Evolutionary conservation across 1,140 invertebrate genomes (phyloP).

Genomic region (Formica selysi): DNA sequence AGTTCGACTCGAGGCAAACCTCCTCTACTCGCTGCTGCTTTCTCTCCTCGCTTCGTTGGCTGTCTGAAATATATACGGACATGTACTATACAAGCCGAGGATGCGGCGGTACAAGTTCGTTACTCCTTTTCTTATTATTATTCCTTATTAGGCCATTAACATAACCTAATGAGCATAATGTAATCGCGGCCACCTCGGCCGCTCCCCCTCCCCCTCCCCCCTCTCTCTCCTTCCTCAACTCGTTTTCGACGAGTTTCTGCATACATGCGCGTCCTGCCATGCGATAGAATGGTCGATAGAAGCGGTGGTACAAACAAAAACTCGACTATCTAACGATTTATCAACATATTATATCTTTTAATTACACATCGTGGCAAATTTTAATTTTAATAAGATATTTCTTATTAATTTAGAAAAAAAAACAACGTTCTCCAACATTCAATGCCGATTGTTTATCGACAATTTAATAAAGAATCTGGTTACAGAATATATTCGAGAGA

Average conservation of each 20-base stretch:
- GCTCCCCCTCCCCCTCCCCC: too few relatives aligned
- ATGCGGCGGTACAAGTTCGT: slow-evolving; percentile 69
- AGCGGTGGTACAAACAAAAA: slow-evolving; percentile 44
- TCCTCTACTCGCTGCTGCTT: slow-evolving; percentile 84
- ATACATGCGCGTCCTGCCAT: slow-evolving; percentile 25
- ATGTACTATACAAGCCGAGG: slow-evolving; percentile 69
- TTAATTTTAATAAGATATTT: slow-evolving; percentile 1
- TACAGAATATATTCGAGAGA: not conserved
- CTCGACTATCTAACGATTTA: not conserved
- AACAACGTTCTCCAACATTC: not conserved
- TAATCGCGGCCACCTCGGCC: slow-evolving; percentile 74
- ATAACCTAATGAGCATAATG: slow-evolving; percentile 83
- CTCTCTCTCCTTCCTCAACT: not conserved
- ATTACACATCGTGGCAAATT: not conserved
- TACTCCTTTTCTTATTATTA: slow-evolving; percentile 81
- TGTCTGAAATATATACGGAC: slow-evolving; percentile 84
- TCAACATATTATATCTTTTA: not conserved
- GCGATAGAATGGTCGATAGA: slow-evolving; percentile 47
- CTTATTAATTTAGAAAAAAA: not conserved
- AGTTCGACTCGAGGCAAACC: slow-evolving; percentile 81
- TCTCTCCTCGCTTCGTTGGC: slow-evolving; percentile 86
- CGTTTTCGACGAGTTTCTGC: slow-evolving; percentile 46
- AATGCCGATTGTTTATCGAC: not conserved
- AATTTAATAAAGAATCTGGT: not conserved
- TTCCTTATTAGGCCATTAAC: slow-evolving; percentile 83